These are phyloP conservation scores for Ophion costatus DNA, from an alignment of 2,888 invertebrate genomes.

Conservation along the genomic window DNA sequence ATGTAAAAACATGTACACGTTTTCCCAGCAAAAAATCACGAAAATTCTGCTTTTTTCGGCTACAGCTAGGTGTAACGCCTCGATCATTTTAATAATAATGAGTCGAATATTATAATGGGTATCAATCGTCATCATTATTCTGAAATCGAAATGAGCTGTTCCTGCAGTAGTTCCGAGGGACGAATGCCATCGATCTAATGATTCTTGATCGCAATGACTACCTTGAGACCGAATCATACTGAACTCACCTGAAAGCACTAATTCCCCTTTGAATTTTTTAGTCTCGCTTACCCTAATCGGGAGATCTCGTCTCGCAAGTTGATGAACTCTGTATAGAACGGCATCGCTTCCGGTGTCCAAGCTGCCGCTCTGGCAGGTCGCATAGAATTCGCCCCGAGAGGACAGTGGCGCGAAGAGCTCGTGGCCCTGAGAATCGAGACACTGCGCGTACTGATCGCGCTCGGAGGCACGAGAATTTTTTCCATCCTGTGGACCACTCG, in stretches of 20 bases:
- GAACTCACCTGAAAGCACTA: not conserved
- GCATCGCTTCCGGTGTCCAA: slow-evolving; percentile 82
- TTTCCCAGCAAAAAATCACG: too few relatives aligned
- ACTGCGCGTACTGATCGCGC: slow-evolving; percentile 84
- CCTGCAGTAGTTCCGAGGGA: too few relatives aligned
- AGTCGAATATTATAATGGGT: too few relatives aligned
- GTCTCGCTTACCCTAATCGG: slow-evolving; percentile 81
- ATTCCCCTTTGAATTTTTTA: not conserved
- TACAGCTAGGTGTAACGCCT: too few relatives aligned
- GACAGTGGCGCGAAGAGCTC: slow-evolving; percentile 84
- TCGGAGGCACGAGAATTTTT: slow-evolving; percentile 81
- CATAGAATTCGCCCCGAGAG: slow-evolving; percentile 85
- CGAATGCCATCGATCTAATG: too few relatives aligned
- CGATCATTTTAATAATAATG: too few relatives aligned
- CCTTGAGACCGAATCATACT: not conserved
- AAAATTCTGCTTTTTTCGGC: too few relatives aligned
- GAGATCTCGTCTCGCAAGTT: slow-evolving; percentile 83
- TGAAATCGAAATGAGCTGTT: too few relatives aligned
- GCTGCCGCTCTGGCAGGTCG: slow-evolving; percentile 83
- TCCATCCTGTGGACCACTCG: slow-evolving; percentile 78
- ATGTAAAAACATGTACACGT: too few relatives aligned
- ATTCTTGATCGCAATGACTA: too few relatives aligned
- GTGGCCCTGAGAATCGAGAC: slow-evolving; percentile 83
- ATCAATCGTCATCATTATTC: too few relatives aligned
- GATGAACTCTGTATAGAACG: slow-evolving; percentile 84